Evolutionary conservation across 2,113 vertebrate genomes (phyloP).

Genomic region (Butorides virescens): DNA sequence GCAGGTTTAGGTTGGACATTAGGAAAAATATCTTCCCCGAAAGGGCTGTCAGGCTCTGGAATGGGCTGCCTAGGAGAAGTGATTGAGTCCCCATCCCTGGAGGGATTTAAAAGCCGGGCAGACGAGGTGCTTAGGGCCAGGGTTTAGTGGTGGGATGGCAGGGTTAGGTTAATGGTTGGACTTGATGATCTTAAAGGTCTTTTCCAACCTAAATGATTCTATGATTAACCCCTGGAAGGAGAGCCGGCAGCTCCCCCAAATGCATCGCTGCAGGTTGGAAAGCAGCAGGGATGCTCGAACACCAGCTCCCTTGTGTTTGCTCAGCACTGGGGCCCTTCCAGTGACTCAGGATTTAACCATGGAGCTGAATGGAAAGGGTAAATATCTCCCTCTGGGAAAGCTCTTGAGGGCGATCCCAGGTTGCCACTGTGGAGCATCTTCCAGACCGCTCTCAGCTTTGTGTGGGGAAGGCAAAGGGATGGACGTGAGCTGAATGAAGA

Average conservation of each 20-base stretch:
- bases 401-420: neutral
- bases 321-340: neutral
- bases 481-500: neutral
- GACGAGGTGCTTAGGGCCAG: no score
- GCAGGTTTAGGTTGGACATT: no score
- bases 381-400: neutral
- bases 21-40: no score
- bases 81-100: no score
- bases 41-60: no score
- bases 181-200: no score
- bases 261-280: neutral
- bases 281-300: neutral
- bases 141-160: no score
- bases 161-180: no score
- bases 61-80: no score
- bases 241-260: neutral
- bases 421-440: neutral
- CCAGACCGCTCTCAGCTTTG: neutral
- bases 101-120: no score
- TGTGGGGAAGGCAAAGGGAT: neutral
- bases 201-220: no score
- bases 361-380: neutral
- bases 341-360: fast-evolving
- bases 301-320: neutral
- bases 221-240: neutral